Evolutionary conservation across 1,140 invertebrate species (phyloP), one percentile per base, ranked within the genome.

Genomic region (Gryon sp.): DNA sequence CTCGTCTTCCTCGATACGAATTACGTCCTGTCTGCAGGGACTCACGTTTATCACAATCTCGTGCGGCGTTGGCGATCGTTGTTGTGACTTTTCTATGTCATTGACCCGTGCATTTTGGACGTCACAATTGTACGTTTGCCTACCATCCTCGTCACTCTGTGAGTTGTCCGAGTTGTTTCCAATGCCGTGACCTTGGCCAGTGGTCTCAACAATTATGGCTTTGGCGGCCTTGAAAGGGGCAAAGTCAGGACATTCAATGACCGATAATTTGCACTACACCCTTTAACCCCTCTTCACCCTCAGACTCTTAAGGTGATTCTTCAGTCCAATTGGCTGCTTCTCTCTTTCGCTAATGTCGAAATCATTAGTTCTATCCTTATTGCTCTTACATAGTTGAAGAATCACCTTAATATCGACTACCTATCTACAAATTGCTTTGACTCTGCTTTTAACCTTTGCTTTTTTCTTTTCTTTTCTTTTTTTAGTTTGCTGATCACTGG

Each of bases 1-100:
- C 34, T 91, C 89, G 22, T 91, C 90, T 50, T 88, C 82, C 50
- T 91, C 41, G 86, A 77, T 86, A 50, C 41, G 86, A 69, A 83
- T 45, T 60, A 85, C 83, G 60, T 86, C 91, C 87, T 82, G 90
- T 85, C 84, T 83, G 60, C 84, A 86, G 26, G 87, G 84, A 55
- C 83, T 88, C 22, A 90, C 80, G 65, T 89, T 90, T 68, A 91
- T 87, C 48, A 90, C 86, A 78, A 91, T 88, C 78, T 89, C 86
- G 70, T 80, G 78, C 26, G 18, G n/a, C 57, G 26, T 22, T 91
- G 30, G n/a, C 9, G 90, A 59, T 90, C 14, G 7, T 3, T 3
- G 3, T 24, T 7, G 22, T 4, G 55, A 20, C 18, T 20, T 46
- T n/a, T 59, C 38, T 16, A 20, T 84, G 41, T 59, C 82, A 80